Conservation (phyloP, 2,113 vertebrate genomes). For the Pedetes capensis region DNA sequence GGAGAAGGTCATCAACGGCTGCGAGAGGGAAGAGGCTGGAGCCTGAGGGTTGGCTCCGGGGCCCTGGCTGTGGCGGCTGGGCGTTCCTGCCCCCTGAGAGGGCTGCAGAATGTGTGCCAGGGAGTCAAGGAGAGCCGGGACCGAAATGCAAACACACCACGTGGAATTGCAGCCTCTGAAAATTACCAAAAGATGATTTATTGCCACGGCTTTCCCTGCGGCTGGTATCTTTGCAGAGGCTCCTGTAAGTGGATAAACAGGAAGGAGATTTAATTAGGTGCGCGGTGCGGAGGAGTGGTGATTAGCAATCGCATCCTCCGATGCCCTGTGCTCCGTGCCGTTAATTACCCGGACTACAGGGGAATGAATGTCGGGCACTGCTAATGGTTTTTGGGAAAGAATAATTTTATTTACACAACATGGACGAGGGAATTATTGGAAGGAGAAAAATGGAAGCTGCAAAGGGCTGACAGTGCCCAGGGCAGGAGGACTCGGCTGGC, state of each 20-base stretch:
- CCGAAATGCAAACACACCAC: fast-evolving
- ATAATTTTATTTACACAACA: constrained; percentile 71
- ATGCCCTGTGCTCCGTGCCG: constrained; percentile 44
- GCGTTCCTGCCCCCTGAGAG: background rate
- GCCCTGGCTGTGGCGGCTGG: fast-evolving
- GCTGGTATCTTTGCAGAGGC: background rate
- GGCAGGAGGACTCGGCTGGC: background rate
- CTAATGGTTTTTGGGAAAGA: constrained; percentile 58
- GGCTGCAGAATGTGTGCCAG: background rate
- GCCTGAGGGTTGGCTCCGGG: fast-evolving
- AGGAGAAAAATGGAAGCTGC: background rate
- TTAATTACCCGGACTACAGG: constrained; percentile 72
- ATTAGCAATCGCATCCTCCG: constrained; percentile 61
- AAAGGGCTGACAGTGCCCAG: background rate
- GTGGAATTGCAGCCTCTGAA: background rate
- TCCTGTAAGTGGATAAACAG: constrained; percentile 60
- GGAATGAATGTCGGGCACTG: constrained; percentile 67
- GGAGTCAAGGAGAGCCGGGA: background rate
- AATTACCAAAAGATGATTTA: background rate
- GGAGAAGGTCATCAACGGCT: background rate
- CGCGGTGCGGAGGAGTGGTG: constrained; percentile 24
- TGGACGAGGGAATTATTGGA: constrained; percentile 16
- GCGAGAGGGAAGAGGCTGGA: fast-evolving
- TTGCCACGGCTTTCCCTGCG: fast-evolving
- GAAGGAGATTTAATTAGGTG: constrained; percentile 74